These are phyloP conservation scores for Caenorhabditis panamensis DNA, from an alignment of 2,888 invertebrate species.

Conservation along the genomic window DNA sequence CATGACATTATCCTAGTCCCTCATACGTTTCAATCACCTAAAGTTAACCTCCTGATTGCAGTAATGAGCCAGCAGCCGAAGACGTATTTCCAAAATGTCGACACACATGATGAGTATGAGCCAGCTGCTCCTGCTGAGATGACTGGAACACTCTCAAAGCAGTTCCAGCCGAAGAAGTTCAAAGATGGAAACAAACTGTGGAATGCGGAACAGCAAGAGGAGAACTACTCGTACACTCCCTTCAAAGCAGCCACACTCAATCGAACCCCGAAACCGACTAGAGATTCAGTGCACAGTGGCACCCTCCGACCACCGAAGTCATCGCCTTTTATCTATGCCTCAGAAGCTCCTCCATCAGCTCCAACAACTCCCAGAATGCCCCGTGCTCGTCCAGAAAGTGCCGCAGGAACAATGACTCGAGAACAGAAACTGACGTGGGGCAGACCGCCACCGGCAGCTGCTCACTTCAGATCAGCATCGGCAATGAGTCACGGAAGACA, in stretches of 20 bases:
- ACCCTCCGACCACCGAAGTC: conserved; percentile 57
- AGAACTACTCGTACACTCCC: conserved; percentile 56
- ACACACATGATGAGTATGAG: conserved; percentile 51
- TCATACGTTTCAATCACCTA: neutral
- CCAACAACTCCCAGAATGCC: conserved; percentile 51
- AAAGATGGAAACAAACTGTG: conserved; percentile 56
- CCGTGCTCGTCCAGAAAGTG: conserved; percentile 54
- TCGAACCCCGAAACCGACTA: conserved; percentile 54
- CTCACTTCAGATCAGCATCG: conserved; percentile 55
- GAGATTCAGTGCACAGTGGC: conserved; percentile 55
- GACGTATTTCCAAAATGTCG: conserved; percentile 60
- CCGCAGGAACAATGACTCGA: conserved; percentile 56
- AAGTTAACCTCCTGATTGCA: no score
- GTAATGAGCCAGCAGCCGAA: conserved; percentile 58
- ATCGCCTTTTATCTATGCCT: conserved; percentile 51
- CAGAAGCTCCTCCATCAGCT: conserved; percentile 44
- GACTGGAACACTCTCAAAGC: conserved; percentile 58
- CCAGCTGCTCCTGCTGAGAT: conserved; percentile 13
- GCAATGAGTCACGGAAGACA: conserved; percentile 56
- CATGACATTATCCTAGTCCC: neutral
- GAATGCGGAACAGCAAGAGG: conserved; percentile 44
- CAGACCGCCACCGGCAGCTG: conserved; percentile 16
- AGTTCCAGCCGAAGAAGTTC: conserved; percentile 60
- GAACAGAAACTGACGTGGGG: conserved; percentile 62
- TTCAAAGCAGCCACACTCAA: conserved; percentile 57